Conservation (phyloP, 2,888 invertebrate genomes). For the Brachyptera risi region DNA sequence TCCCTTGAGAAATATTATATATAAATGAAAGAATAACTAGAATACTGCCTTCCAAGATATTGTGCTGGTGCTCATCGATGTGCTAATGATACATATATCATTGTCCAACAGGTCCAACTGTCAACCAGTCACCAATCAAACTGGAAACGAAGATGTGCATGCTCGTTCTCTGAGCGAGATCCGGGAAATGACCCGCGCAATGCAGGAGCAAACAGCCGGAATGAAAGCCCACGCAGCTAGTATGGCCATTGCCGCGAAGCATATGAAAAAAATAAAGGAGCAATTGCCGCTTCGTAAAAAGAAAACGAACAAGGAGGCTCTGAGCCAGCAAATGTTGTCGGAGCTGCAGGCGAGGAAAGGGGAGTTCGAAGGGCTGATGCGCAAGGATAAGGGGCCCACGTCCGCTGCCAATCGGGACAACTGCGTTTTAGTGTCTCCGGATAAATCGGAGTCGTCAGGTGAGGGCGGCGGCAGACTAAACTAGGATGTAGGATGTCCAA, state of each 20-base stretch:
- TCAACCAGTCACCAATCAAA: no score
- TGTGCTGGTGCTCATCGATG: no score
- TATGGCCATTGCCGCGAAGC: not conserved
- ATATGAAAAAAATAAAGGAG: not conserved
- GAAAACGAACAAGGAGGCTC: not conserved
- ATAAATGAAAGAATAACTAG: no score
- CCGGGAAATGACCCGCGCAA: not conserved
- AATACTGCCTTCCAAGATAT: no score
- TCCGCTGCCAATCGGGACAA: not conserved
- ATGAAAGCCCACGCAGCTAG: not conserved
- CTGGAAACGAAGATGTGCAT: no score
- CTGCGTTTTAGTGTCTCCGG: no score
- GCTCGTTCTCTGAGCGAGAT: no score
- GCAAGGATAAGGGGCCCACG: not conserved
- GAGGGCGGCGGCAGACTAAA: no score
- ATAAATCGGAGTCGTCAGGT: not conserved
- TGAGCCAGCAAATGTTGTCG: not conserved
- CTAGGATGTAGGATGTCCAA: no score
- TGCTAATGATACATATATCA: no score
- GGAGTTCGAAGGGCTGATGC: not conserved
- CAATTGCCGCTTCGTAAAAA: not conserved
- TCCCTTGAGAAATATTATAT: no score
- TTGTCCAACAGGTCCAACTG: no score
- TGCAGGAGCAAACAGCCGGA: not conserved
- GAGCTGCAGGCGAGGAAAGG: not conserved